Percentiles rank a stretch among this genome's conserved stretches.
phyloP scores from a whole-genome alignment of 2,797 vertebrate genomes.

The Zalophus californianus region DNA sequence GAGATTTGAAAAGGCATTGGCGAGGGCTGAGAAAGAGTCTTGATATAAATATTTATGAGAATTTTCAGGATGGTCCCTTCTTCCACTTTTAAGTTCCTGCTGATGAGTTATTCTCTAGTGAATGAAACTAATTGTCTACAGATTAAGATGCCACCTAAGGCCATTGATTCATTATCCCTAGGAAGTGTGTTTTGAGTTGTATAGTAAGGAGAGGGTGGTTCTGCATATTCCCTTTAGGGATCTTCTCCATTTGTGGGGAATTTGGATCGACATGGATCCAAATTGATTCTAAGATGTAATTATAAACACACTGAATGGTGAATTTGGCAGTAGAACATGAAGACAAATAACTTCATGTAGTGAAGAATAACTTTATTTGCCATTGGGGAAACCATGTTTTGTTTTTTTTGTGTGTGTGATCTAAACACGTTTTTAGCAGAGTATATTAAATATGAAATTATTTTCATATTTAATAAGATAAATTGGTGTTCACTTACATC shows the following conservation, averaged over 20 bases:
- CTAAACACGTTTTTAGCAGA: neutral
- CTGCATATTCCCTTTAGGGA: neutral
- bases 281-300: neutral
- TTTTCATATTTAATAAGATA: slow-evolving; percentile 5
- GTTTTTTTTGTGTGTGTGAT: neutral
- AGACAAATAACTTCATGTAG: neutral
- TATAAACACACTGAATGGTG: neutral
- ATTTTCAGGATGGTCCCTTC: neutral
- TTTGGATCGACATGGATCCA: neutral
- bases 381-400: neutral
- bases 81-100: neutral
- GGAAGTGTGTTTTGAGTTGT: neutral
- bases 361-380: neutral
- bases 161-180: neutral
- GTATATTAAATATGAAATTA: neutral
- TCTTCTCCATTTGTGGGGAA: neutral
- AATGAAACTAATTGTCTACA: neutral
- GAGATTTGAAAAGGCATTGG: neutral
- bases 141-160: neutral
- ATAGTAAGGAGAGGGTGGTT: neutral
- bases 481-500: neutral
- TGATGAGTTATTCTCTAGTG: neutral
- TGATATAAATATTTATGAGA: neutral
- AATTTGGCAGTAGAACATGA: neutral
- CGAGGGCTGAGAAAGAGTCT: neutral